Evolutionary conservation across 2,888 invertebrate genomes (phyloP), one percentile per base, ranked within the genome.

Genomic region (Cistogaster globosa): DNA sequence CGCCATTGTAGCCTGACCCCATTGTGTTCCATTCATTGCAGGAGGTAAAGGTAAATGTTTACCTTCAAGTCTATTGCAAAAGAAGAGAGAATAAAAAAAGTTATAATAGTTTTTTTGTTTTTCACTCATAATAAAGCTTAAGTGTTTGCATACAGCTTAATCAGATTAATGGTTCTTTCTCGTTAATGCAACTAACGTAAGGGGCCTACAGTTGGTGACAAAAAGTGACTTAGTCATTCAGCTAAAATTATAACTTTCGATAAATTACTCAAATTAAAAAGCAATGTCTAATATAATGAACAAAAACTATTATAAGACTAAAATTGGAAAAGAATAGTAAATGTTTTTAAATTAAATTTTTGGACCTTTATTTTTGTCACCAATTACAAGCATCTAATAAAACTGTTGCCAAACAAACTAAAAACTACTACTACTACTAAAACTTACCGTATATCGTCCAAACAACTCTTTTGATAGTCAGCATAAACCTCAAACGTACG

Each of bases 1-100:
- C 36, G 97, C 97, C 96, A 98, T 98, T 8, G 98, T 97, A 2
- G 98, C 97, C 91, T 98, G 98, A 42, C 98, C 98, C 96, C 98
- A 98, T 91, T 98, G 97, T 0, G 97, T 98, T 72, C 98, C 98
- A 90, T 98, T 98, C 96, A 98, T 97, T 2, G 97, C 97, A 0
- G 98, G 98, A 8, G 98, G 98, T 87, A 99, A 93, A 0, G 99
- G 99, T 84, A 99, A 94, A 92, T 98, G 98, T 91, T 98, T 97
- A 75, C 98, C 98, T 93, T 99, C 98, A 87, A 98, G 94, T 88
- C 99, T 95, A 75, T 22, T 32, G 18, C 53, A 20, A 55, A 7
- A 42, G 36, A 60, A 51, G 45, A 65, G 42, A 57, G 14, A 42
- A 76, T 42, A 42, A 42, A 42, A 11, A 42, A 38, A 26, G 1